These are phyloP conservation scores for Arenaria interpres DNA, from an alignment of 2,113 vertebrate species.

Conservation along the genomic window DNA sequence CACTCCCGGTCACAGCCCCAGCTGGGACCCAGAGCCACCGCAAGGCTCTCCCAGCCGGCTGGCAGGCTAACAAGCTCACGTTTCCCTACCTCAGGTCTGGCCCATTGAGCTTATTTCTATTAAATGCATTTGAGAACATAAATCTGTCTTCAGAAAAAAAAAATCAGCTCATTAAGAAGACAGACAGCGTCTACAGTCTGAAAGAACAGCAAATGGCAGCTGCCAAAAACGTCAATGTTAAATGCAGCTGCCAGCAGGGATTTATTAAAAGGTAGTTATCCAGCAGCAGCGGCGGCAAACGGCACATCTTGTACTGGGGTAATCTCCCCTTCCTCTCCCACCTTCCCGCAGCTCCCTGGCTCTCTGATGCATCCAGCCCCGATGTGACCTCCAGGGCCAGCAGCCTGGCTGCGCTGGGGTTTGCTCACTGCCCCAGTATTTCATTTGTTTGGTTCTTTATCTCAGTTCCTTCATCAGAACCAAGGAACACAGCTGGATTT, in stretches of 20 bases:
- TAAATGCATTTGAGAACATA: constrained; percentile 4
- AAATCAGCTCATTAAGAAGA: constrained; percentile 45
- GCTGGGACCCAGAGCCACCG: neutral
- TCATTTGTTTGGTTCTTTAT: neutral
- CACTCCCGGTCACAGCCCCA: rapidly evolving
- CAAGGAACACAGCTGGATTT: neutral
- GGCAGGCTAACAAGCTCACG: neutral
- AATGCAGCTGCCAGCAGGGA: constrained; percentile 55
- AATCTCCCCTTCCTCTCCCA: constrained; percentile 3
- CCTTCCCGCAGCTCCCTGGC: neutral
- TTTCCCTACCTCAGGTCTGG: constrained; percentile 4
- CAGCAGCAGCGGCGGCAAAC: neutral
- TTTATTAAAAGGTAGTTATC: constrained; percentile 46
- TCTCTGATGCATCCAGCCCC: neutral
- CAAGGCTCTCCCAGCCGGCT: neutral
- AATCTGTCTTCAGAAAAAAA: constrained; percentile 3
- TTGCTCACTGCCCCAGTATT: neutral
- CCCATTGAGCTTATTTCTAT: constrained; percentile 23
- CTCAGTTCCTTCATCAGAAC: neutral
- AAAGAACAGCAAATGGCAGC: constrained; percentile 60
- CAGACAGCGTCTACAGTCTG: constrained; percentile 40
- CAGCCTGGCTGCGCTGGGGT: neutral
- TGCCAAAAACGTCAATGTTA: constrained; percentile 38
- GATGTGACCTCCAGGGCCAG: neutral
- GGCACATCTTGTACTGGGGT: neutral